Percentiles rank a stretch among this genome's conserved stretches.
Conservation (phyloP, 2,797 vertebrate species). For the Hyperoplus immaculatus region DNA sequence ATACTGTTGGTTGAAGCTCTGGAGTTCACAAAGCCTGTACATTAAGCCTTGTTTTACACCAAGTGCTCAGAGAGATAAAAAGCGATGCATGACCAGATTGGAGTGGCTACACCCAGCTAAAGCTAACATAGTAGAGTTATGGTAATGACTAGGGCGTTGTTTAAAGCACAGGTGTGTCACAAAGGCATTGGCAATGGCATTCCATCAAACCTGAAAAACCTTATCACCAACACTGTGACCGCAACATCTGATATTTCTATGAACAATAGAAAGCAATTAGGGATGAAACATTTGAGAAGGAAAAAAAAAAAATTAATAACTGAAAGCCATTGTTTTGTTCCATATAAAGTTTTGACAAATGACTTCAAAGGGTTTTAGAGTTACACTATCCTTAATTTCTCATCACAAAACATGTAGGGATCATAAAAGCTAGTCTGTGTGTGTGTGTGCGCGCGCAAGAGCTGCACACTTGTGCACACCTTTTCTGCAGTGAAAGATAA, state of each 20-base stretch:
- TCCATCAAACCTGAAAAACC: conserved; percentile 71
- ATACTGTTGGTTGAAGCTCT: not conserved
- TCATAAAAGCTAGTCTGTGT: no score
- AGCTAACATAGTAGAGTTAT: conserved; percentile 30
- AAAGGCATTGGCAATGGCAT: conserved; percentile 35
- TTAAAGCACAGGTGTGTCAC: conserved; percentile 52
- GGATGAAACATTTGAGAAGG: no score
- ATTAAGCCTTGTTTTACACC: conserved; percentile 39
- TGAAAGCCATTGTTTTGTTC: no score
- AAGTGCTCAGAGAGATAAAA: conserved; percentile 61
- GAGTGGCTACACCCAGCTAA: conserved; percentile 52
- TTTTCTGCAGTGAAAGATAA: no score
- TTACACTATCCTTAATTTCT: no score
- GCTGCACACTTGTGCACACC: no score
- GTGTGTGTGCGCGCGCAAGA: no score
- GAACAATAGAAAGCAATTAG: not conserved
- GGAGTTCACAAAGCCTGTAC: conserved; percentile 44
- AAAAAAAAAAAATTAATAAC: no score
- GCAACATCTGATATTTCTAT: not conserved
- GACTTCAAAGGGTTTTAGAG: no score
- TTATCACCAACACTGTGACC: not conserved
- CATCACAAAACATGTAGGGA: no score
- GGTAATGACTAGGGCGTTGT: conserved; percentile 34
- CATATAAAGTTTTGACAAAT: no score
- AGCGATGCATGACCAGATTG: conserved; percentile 58